These are phyloP conservation scores for Scophthalmus maximus DNA, from an alignment of 2,113 vertebrate species.

Conservation along the genomic window DNA sequence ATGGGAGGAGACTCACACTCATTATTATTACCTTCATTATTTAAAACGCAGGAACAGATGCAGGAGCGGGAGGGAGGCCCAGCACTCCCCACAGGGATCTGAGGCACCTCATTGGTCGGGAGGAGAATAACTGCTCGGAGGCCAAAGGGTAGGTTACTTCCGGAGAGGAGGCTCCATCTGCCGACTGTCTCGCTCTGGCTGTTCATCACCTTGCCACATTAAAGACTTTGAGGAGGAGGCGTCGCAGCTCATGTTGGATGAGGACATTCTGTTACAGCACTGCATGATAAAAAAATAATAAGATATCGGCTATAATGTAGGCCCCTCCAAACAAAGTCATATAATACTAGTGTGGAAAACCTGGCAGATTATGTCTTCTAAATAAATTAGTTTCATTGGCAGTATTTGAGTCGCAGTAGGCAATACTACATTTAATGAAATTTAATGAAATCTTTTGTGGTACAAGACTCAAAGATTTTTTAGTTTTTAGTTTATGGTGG, in stretches of 20 bases:
- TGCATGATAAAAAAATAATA: background rate
- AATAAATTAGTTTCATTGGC: too few relatives aligned
- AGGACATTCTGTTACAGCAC: background rate
- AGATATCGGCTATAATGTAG: background rate
- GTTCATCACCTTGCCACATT: constrained; percentile 26
- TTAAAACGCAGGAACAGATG: constrained; percentile 77
- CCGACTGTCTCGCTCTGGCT: constrained; percentile 54
- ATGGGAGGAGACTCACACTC: constrained; percentile 62
- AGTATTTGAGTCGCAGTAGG: too few relatives aligned
- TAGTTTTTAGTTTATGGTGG: too few relatives aligned
- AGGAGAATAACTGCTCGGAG: constrained; percentile 61
- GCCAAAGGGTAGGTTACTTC: constrained; percentile 75
- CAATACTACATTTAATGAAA: too few relatives aligned
- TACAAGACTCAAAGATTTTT: too few relatives aligned
- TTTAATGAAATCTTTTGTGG: too few relatives aligned
- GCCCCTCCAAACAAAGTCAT: background rate
- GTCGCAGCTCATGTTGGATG: too few relatives aligned
- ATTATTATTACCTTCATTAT: constrained; percentile 76
- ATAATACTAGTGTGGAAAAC: background rate
- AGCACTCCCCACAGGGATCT: constrained; percentile 56
- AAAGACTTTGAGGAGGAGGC: too few relatives aligned
- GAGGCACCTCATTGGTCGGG: constrained; percentile 71
- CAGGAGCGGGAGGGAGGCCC: constrained; percentile 69
- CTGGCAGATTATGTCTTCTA: too few relatives aligned
- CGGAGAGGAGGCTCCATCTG: constrained; percentile 77